Conservation (phyloP, 1,140 invertebrate species). For the Drosophila nigromelanica region DNA sequence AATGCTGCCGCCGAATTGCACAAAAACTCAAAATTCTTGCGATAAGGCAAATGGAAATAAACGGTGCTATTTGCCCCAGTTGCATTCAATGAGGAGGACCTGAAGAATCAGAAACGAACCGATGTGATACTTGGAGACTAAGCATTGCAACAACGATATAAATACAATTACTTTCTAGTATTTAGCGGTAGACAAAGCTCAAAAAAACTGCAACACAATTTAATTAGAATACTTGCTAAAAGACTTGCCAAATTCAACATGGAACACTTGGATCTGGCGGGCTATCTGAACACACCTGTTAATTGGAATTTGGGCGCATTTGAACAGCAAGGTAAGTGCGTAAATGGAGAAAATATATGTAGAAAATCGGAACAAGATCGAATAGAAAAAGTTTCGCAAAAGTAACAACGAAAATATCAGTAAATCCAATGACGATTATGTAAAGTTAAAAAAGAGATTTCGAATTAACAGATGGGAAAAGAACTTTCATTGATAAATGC, state of each 20-base stretch:
- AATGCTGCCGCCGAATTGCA: conserved; percentile 64
- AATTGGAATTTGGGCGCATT: conserved; percentile 69
- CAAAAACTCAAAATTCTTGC: conserved; percentile 43
- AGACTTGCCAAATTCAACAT: conserved; percentile 62
- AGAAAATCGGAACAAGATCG: too few species aligned
- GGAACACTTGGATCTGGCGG: conserved; percentile 80
- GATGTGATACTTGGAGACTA: conserved; percentile 65
- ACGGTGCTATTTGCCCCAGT: conserved; percentile 39
- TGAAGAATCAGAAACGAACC: conserved; percentile 57
- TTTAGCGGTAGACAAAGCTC: conserved; percentile 31
- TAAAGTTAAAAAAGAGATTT: background rate
- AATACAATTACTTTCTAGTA: conserved; percentile 27
- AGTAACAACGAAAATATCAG: too few species aligned
- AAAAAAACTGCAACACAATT: conserved; percentile 4
- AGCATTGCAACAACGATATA: conserved; percentile 61
- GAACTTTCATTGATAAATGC: background rate
- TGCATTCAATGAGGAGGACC: conserved; percentile 59
- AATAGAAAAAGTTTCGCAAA: too few species aligned
- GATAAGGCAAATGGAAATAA: conserved; percentile 52
- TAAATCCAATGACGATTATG: too few species aligned
- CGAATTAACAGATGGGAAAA: background rate
- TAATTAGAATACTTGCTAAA: conserved; percentile 19
- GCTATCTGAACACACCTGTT: conserved; percentile 60
- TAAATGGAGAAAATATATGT: background rate
- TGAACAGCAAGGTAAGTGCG: conserved; percentile 74